Evolutionary conservation across 2,113 vertebrate genomes (phyloP).

Genomic region (Thalassarche chlororhynchos): DNA sequence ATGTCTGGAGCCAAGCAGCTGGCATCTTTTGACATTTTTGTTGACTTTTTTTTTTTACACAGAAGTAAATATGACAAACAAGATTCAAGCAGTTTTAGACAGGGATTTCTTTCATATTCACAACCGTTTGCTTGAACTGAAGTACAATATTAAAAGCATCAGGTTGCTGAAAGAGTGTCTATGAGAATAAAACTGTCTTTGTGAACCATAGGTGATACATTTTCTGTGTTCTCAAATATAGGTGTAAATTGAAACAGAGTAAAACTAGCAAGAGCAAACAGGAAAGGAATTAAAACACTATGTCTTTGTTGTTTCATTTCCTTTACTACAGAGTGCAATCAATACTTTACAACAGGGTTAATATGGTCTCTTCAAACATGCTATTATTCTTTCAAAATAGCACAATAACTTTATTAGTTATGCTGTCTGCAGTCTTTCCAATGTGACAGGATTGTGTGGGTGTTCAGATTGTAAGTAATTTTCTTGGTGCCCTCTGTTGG

Average conservation of each 20-base stretch:
- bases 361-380: conserved; percentile 80
- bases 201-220: conserved; percentile 49
- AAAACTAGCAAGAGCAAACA: conserved; percentile 75
- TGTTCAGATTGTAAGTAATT: conserved; percentile 65
- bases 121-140: background rate
- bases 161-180: conserved; percentile 34
- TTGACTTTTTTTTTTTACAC: background rate
- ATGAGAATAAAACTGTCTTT: conserved; percentile 65
- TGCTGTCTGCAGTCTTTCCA: conserved; percentile 74
- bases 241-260: conserved; percentile 77
- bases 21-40: background rate
- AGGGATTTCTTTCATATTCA: conserved; percentile 18
- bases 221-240: conserved; percentile 73
- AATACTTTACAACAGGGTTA: conserved; percentile 84
- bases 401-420: conserved; percentile 85
- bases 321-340: conserved; percentile 77
- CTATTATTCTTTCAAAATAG: conserved; percentile 81
- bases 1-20: background rate
- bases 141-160: conserved; percentile 55
- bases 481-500: conserved; percentile 76
- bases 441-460: conserved; percentile 71
- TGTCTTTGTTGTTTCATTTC: conserved; percentile 79
- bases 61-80: conserved; percentile 15
- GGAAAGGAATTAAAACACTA: conserved; percentile 76
- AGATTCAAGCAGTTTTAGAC: conserved; percentile 18